A percentile compares a stretch with the other conserved stretches of the same genome.
These are phyloP conservation scores for Leuciscus idus DNA, from an alignment of 2,113 vertebrate species.

Conservation along the genomic window DNA sequence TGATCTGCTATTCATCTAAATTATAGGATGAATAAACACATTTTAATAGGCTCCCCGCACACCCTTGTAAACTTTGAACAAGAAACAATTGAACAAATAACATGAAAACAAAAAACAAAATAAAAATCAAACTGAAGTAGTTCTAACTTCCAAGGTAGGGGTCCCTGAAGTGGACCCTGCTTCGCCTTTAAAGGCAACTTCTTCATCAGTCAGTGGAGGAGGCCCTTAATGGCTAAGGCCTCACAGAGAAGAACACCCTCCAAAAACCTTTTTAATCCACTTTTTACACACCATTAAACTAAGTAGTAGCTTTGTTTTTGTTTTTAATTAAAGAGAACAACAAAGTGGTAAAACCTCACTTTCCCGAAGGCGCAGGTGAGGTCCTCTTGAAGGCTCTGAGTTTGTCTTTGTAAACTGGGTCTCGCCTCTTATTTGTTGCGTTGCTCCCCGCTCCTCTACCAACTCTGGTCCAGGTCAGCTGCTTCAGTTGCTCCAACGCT, in stretches of 20 bases:
- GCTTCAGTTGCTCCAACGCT: no score
- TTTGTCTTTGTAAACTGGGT: no score
- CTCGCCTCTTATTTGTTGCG: no score
- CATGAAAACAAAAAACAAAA: not conserved
- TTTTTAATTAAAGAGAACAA: no score
- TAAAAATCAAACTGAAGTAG: not conserved
- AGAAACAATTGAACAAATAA: not conserved
- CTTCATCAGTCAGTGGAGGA: not conserved
- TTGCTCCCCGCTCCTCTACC: no score
- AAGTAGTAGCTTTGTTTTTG: no score
- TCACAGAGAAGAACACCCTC: not conserved
- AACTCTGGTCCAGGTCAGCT: no score
- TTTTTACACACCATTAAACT: no score
- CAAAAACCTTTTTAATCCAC: no score
- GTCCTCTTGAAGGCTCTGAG: no score
- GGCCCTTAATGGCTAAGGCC: not conserved
- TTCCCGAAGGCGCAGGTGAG: no score
- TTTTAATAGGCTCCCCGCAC: not conserved
- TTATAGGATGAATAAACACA: not conserved
- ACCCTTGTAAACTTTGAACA: not conserved
- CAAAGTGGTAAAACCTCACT: no score
- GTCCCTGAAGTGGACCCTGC: not conserved
- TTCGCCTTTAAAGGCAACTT: not conserved
- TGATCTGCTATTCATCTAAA: not conserved
- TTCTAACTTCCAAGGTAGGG: slow-evolving; percentile 1